Evolutionary conservation across 2,113 vertebrate genomes (phyloP).

Genomic region (Stigmatopora nigra): DNA sequence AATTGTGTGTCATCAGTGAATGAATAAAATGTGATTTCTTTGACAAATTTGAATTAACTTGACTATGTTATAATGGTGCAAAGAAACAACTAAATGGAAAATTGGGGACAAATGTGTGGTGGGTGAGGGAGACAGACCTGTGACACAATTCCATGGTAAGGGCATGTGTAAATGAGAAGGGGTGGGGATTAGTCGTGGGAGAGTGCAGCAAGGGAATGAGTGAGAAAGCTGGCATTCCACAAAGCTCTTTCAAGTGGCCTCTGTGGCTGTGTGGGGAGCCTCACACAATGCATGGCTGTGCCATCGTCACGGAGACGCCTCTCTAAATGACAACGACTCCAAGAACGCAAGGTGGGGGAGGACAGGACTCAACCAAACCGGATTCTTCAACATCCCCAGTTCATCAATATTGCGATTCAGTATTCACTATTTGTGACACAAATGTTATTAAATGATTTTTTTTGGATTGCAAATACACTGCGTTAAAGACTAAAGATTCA

Average conservation of each 20-base stretch:
- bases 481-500: slow-evolving; percentile 6
- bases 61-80: slow-evolving; percentile 22
- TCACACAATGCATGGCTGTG: slow-evolving; percentile 56
- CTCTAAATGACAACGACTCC: slow-evolving; percentile 22
- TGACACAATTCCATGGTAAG: slow-evolving; percentile 34
- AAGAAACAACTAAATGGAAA: slow-evolving; percentile 13
- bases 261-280: slow-evolving; percentile 34
- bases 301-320: slow-evolving; percentile 55
- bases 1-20: no score
- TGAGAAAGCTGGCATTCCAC: slow-evolving; percentile 59
- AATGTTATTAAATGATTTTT: background rate
- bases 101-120: slow-evolving; percentile 6
- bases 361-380: slow-evolving; percentile 3
- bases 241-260: slow-evolving; percentile 49
- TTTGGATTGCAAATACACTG: slow-evolving; percentile 8
- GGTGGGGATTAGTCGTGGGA: slow-evolving; percentile 64
- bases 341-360: slow-evolving; percentile 2
- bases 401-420: slow-evolving; percentile 22
- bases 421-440: slow-evolving; percentile 32
- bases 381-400: slow-evolving; percentile 27
- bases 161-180: slow-evolving; percentile 59
- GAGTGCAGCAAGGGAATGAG: slow-evolving; percentile 59
- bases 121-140: slow-evolving; percentile 8
- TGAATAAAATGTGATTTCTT: no score
- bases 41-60: slow-evolving; percentile 12